Conservation (phyloP, 2,888 invertebrate species). For the Caenorhabditis macrosperma region DNA sequence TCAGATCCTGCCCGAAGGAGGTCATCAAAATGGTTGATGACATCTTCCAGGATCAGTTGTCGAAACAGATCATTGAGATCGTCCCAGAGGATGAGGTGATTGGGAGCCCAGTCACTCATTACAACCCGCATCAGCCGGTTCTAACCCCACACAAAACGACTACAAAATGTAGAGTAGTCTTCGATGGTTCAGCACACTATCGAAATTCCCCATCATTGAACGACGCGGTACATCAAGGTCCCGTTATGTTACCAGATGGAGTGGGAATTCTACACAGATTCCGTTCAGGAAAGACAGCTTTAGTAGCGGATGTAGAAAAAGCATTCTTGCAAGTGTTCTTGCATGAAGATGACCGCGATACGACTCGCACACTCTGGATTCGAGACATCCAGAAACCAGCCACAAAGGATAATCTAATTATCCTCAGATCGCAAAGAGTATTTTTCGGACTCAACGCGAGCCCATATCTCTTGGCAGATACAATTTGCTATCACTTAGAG, state of each 20-base stretch:
- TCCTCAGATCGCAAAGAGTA: slow-evolving; percentile 46
- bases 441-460: slow-evolving; percentile 62
- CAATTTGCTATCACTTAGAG: slow-evolving; percentile 49
- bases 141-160: slow-evolving; percentile 55
- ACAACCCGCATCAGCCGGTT: slow-evolving; percentile 59
- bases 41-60: slow-evolving; percentile 27
- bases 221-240: slow-evolving; percentile 60
- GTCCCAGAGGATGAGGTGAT: too few species aligned
- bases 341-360: slow-evolving; percentile 23
- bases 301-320: too few species aligned
- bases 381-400: slow-evolving; percentile 28
- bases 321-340: slow-evolving; percentile 61
- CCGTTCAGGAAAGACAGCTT: slow-evolving; percentile 27
- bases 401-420: slow-evolving; percentile 27
- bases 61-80: slow-evolving; percentile 40
- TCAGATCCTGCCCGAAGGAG: too few species aligned
- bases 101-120: slow-evolving; percentile 13
- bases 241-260: slow-evolving; percentile 43
- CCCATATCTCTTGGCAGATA: too few species aligned
- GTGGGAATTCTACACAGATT: slow-evolving; percentile 60
- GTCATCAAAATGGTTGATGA: too few species aligned
- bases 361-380: slow-evolving; percentile 55
- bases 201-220: slow-evolving; percentile 51
- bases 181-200: slow-evolving; percentile 42
- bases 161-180: too few species aligned